Evolutionary conservation across 1,140 invertebrate species (phyloP).

Genomic region (Amyelois transitella): DNA sequence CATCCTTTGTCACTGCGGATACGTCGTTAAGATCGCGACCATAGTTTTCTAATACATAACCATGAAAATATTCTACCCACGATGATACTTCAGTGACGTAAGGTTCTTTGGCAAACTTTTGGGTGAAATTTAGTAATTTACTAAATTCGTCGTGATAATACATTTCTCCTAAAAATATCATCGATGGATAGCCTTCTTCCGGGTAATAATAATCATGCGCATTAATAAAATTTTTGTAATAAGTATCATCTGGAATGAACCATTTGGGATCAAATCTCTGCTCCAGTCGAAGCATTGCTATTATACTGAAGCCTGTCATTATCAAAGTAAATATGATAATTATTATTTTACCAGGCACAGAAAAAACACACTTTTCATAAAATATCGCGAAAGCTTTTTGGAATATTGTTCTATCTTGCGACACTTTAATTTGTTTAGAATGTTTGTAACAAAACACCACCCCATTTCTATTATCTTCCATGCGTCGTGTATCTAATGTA

Average conservation of each 20-base stretch:
- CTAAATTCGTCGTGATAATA: constrained; percentile 79
- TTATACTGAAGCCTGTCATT: constrained; percentile 76
- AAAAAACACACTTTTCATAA: constrained; percentile 78
- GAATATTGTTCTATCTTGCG: constrained; percentile 56
- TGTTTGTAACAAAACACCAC: constrained; percentile 81
- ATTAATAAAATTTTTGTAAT: constrained; percentile 79
- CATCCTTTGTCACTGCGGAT: constrained; percentile 56
- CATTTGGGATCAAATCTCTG: constrained; percentile 86
- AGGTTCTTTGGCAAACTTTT: constrained; percentile 72
- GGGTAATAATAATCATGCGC: constrained; percentile 77
- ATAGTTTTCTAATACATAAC: constrained; percentile 76
- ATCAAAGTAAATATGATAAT: constrained; percentile 76
- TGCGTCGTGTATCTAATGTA: constrained; percentile 80
- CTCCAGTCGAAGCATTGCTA: constrained; percentile 77
- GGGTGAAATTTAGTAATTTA: constrained; percentile 75
- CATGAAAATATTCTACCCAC: constrained; percentile 79
- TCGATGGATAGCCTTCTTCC: constrained; percentile 77
- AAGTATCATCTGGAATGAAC: constrained; percentile 83
- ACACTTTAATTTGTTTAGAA: constrained; percentile 66
- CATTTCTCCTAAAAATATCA: constrained; percentile 80
- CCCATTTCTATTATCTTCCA: constrained; percentile 79
- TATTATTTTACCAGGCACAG: constrained; percentile 76
- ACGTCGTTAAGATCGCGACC: constrained; percentile 69
- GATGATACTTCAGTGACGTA: constrained; percentile 76
- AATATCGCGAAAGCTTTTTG: constrained; percentile 73